These are phyloP conservation scores for Mionectes olivaceus DNA, from an alignment of 2,797 vertebrate species.

Conservation along the genomic window DNA sequence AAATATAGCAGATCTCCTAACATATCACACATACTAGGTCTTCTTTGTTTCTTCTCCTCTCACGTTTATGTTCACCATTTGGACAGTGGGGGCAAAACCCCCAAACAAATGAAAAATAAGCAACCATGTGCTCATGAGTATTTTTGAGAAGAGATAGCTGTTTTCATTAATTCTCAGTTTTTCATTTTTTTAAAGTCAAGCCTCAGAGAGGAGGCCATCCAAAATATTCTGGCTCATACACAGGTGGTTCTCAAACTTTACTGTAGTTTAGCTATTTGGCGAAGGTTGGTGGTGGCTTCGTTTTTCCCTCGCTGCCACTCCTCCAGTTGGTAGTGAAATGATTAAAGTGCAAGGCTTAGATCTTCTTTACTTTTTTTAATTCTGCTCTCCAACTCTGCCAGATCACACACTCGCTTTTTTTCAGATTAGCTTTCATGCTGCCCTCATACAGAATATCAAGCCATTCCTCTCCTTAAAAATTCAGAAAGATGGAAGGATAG, in stretches of 20 bases:
- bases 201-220: background rate
- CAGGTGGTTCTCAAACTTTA: background rate
- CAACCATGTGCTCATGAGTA: background rate
- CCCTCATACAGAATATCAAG: background rate
- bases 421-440: background rate
- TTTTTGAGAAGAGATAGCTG: background rate
- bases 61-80: background rate
- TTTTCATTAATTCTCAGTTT: background rate
- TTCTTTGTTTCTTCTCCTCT: background rate
- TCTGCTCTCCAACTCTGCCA: background rate
- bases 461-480: background rate
- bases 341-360: background rate
- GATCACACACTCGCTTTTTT: background rate
- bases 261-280: background rate
- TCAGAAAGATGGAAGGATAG: background rate
- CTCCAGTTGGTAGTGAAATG: background rate
- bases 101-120: background rate
- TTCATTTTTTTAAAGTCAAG: background rate
- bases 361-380: background rate
- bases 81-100: background rate
- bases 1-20: background rate
- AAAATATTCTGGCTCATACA: background rate
- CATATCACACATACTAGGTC: background rate
- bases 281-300: background rate
- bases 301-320: background rate